Evolutionary conservation across 2,113 vertebrate genomes (phyloP).

Genomic region (Notothenia coriiceps): DNA sequence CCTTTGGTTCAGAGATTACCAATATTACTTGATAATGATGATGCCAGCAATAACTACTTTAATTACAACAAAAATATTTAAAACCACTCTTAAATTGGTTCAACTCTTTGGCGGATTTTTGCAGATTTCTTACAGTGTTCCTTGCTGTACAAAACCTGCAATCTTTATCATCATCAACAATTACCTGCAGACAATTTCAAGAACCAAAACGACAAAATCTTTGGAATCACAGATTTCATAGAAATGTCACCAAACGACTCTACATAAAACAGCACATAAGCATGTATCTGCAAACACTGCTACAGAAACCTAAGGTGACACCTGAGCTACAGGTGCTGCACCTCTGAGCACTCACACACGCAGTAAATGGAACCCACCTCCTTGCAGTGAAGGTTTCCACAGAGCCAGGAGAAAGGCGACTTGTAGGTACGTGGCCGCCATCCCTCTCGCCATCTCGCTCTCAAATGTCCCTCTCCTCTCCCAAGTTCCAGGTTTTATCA

Average conservation of each 20-base stretch:
- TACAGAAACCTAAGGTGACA: conserved; percentile 13
- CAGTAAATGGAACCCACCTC: conserved; percentile 88
- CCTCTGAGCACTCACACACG: conserved; percentile 12
- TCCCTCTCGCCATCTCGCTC: conserved; percentile 91
- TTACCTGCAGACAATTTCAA: not conserved
- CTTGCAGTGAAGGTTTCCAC: conserved; percentile 89
- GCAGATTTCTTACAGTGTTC: no score
- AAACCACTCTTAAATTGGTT: not conserved
- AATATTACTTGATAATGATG: not conserved
- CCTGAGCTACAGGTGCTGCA: conserved; percentile 62
- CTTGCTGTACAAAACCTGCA: no score
- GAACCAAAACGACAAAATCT: not conserved
- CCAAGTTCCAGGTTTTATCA: conserved; percentile 90
- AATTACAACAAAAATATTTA: not conserved
- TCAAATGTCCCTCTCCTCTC: conserved; percentile 89
- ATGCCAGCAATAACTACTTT: not conserved
- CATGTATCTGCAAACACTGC: conserved; percentile 7
- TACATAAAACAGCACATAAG: conserved; percentile 4
- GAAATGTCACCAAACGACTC: not conserved
- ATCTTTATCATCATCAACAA: not conserved
- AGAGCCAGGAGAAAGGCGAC: conserved; percentile 88
- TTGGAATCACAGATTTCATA: not conserved
- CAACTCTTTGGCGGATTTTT: not conserved
- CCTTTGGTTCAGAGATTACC: conserved; percentile 1
- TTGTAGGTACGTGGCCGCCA: conserved; percentile 84